phyloP scores from a whole-genome alignment of 2,113 vertebrate genomes.

The Rhea pennata region DNA sequence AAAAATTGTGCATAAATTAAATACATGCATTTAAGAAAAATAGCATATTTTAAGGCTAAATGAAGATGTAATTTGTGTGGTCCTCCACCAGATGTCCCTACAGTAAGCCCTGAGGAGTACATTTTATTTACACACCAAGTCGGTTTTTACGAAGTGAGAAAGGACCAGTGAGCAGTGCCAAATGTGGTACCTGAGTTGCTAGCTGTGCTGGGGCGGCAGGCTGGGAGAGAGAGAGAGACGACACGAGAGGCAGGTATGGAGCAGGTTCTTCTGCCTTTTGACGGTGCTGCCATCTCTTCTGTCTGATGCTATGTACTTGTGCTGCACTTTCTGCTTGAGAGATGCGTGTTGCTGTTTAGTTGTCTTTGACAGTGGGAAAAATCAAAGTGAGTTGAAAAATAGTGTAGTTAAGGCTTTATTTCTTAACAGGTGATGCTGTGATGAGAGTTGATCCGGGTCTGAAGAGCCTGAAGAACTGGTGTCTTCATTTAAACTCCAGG shows the following conservation, averaged over 20 bases:
- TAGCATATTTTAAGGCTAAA: background rate
- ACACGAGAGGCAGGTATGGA: background rate
- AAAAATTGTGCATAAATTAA: background rate
- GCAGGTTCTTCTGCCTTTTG: background rate
- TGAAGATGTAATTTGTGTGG: background rate
- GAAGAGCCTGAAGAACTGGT: constrained; percentile 3
- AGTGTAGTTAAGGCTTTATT: background rate
- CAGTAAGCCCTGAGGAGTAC: background rate
- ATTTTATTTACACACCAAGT: background rate
- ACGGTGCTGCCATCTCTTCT: background rate
- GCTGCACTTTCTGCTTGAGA: background rate
- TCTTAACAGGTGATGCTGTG: background rate
- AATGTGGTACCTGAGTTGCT: constrained; percentile 31
- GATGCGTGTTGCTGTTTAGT: background rate
- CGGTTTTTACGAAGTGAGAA: constrained; percentile 25
- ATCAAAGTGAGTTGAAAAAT: background rate
- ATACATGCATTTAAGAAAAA: background rate
- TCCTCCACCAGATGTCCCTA: constrained; percentile 78
- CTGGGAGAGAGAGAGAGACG: background rate
- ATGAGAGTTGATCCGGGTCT: background rate
- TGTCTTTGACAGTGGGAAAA: background rate
- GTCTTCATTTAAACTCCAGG: background rate
- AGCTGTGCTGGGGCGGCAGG: background rate
- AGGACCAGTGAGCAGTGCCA: background rate
- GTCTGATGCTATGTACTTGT: rapidly evolving